These are phyloP conservation scores for Etheostoma nigrum DNA, from an alignment of 2,797 vertebrate species.

Conservation along the genomic window DNA sequence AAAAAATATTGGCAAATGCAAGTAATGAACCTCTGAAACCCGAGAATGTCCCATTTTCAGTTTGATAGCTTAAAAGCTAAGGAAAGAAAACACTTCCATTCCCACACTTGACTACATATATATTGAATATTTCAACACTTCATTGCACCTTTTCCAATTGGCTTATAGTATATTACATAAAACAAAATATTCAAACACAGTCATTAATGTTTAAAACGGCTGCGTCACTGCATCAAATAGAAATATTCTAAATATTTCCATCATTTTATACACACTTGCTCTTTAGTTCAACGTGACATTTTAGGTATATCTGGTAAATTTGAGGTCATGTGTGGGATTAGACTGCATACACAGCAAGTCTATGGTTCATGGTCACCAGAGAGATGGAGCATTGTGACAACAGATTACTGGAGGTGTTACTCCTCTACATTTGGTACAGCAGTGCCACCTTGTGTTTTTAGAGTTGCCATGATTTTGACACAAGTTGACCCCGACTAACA, in stretches of 20 bases:
- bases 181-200: not conserved
- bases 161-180: not conserved
- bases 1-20: not conserved
- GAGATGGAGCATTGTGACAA: not conserved
- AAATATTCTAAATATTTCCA: not conserved
- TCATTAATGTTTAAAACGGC: not conserved
- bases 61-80: not conserved
- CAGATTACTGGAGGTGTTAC: not conserved
- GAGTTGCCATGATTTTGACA: not conserved
- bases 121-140: not conserved
- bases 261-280: not conserved
- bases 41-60: not conserved
- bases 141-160: not conserved
- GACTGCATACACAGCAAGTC: no score
- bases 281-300: not conserved
- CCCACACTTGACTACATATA: not conserved
- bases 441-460: slow-evolving; percentile 44
- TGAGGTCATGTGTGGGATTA: not conserved
- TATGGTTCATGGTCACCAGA: not conserved
- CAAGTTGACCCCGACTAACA: not conserved
- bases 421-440: slow-evolving; percentile 5
- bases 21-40: not conserved
- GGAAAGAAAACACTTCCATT: not conserved
- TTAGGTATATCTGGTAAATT: not conserved
- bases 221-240: not conserved